A percentile compares a stretch with the other conserved stretches of the same genome.
Evolutionary conservation across 2,113 vertebrate species (phyloP).

Genomic region (Pseudopodoces humilis): DNA sequence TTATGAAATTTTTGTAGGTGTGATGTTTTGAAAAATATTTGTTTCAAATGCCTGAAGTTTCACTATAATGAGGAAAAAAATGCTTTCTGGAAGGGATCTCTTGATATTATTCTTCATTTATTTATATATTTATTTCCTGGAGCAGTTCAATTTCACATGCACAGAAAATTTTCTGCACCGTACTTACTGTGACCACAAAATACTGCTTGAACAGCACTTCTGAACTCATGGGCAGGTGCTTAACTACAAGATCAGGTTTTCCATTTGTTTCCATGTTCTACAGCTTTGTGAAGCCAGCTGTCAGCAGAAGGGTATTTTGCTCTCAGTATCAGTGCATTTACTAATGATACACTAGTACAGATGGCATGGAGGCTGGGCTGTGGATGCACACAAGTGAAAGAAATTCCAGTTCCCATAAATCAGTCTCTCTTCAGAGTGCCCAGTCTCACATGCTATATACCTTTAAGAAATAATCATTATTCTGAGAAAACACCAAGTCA

Average conservation of each 20-base stretch:
- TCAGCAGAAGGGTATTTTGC: neutral
- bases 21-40: neutral
- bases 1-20: neutral
- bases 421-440: neutral
- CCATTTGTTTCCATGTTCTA: neutral
- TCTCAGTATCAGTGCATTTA: neutral
- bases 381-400: neutral
- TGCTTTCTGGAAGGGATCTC: neutral
- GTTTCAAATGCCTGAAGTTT: neutral
- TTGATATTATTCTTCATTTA: neutral
- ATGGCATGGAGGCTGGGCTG: neutral
- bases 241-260: neutral
- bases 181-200: neutral
- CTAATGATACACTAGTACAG: neutral
- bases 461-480: neutral
- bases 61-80: neutral
- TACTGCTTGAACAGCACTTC: neutral
- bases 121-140: neutral
- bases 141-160: neutral
- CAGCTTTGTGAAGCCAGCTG: neutral
- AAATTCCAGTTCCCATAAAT: neutral
- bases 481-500: neutral
- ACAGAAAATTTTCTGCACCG: neutral
- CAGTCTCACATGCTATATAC: neutral
- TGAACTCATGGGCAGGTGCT: neutral